A percentile compares a stretch with the other conserved stretches of the same genome.
Evolutionary conservation across 2,113 vertebrate genomes (phyloP).

Genomic region (Dasyurus viverrinus): DNA sequence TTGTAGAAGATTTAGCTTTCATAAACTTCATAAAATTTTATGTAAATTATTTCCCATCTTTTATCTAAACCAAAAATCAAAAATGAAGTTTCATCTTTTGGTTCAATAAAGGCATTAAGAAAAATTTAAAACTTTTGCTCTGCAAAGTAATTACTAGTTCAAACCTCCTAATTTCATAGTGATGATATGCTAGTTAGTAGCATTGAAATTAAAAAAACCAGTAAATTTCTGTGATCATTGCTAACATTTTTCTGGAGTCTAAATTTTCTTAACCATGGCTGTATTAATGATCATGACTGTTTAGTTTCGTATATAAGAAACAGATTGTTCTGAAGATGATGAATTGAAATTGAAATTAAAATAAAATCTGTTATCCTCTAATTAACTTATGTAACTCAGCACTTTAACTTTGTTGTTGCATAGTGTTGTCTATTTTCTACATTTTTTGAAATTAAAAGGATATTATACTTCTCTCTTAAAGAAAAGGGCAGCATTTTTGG

Average conservation of each 20-base stretch:
- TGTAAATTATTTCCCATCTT: background rate
- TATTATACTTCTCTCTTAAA: slow-evolving; percentile 27
- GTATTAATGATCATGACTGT: background rate
- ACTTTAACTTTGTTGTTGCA: slow-evolving; percentile 19
- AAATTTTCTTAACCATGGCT: slow-evolving; percentile 21
- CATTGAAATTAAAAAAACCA: slow-evolving; percentile 6
- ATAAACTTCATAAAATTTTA: background rate
- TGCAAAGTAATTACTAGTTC: slow-evolving; percentile 15
- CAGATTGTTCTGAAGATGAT: background rate
- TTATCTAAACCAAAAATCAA: background rate
- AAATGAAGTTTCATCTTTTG: background rate
- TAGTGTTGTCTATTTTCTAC: slow-evolving; percentile 17
- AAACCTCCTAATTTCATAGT: background rate
- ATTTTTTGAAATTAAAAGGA: slow-evolving; percentile 31
- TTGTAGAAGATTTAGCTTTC: background rate
- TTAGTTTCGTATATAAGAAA: background rate
- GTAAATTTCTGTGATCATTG: background rate
- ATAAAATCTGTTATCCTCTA: slow-evolving; percentile 28
- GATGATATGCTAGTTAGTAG: background rate
- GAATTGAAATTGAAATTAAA: background rate
- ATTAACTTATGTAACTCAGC: slow-evolving; percentile 1
- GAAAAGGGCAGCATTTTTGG: slow-evolving; percentile 27
- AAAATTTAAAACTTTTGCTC: background rate
- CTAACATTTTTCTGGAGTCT: slow-evolving; percentile 50
- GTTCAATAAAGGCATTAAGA: background rate